Base-by-base conservation (phyloP, 2,797 vertebrate genomes). In the Onychomys torridus region DNA sequence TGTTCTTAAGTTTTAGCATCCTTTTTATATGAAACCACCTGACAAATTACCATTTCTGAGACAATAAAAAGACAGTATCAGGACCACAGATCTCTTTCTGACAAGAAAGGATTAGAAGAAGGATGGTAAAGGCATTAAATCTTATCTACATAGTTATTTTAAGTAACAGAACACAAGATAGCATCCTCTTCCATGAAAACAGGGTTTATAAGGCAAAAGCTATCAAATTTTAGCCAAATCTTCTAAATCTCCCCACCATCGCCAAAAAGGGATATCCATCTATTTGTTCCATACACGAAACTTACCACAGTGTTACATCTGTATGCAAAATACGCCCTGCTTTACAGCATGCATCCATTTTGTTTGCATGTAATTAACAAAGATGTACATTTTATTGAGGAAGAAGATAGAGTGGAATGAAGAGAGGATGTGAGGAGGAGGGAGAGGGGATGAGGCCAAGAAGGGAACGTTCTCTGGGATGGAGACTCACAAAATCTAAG, bases 11-110 rank as follows among this genome's bases (percentile, higher is more conserved):
- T 96, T 96, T 98, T 89, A 97, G 52, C 96, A 95, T 89, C 79
- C 37, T 95, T 95, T 92, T 95, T 96, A 90, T 94, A 96, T 97
- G 97, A 97, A 87, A 95, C 17, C 46, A 97, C 93, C 98, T 98
- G 98, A 98, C 97, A 98, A 98, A 97, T 95, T 43, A 97, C 97
- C 83, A 96, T 97, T 97, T 97, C 77, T 95, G 67, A 63, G 40
- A 88, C 78, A 97, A 97, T 86, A 98, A 98, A 98, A 98, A 96
- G 49, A 71, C 89, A 97, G 23, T 97, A 98, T 98, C 97, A 97
- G 97, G 79, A 98, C 92, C 69, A 97, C 76, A 97, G 97, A 98
- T 86, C 73, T 98, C 95, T 98, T 97, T 96, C 97, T 97, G 97
- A 93, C 93, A 97, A 97, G 82, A 95, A 95, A 77, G 55, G 90